Percentiles rank a stretch among this genome's conserved stretches.
Conservation (phyloP, 2,113 vertebrate genomes). For the Haliaeetus leucogaster region DNA sequence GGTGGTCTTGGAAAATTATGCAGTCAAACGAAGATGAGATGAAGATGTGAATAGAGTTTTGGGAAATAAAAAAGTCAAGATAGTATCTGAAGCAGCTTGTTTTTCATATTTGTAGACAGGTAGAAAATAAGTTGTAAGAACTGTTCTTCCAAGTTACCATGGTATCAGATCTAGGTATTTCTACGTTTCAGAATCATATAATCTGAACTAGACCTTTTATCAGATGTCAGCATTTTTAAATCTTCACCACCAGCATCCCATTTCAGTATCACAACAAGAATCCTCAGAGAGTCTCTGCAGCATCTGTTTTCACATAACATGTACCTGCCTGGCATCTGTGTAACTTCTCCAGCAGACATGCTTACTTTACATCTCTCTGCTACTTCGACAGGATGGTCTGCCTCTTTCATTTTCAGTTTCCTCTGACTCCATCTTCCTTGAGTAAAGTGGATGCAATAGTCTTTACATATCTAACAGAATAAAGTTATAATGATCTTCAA, state of each 20-base stretch:
- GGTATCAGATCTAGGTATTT: neutral
- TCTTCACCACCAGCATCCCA: neutral
- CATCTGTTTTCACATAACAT: neutral
- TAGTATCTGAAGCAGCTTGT: neutral
- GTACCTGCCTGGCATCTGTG: neutral
- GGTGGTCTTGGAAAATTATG: neutral
- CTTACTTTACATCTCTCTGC: neutral
- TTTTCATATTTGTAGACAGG: neutral
- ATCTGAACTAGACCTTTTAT: neutral
- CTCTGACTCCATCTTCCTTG: neutral
- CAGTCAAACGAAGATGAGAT: neutral
- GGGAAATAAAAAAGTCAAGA: neutral
- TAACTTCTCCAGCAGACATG: neutral
- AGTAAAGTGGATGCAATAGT: neutral
- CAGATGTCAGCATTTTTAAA: neutral
- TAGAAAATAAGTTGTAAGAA: neutral
- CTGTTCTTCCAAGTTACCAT: slow-evolving; percentile 2
- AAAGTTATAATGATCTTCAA: neutral
- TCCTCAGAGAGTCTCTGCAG: neutral
- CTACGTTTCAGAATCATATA: neutral
- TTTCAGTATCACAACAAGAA: neutral
- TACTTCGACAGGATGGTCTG: neutral
- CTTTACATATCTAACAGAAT: neutral
- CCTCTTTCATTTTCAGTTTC: neutral
- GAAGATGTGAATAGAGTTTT: neutral